Percentiles rank a stretch among this genome's conserved stretches.
These are phyloP conservation scores for Chelonoidis abingdonii DNA, from an alignment of 2,113 vertebrate species.

Conservation along the genomic window DNA sequence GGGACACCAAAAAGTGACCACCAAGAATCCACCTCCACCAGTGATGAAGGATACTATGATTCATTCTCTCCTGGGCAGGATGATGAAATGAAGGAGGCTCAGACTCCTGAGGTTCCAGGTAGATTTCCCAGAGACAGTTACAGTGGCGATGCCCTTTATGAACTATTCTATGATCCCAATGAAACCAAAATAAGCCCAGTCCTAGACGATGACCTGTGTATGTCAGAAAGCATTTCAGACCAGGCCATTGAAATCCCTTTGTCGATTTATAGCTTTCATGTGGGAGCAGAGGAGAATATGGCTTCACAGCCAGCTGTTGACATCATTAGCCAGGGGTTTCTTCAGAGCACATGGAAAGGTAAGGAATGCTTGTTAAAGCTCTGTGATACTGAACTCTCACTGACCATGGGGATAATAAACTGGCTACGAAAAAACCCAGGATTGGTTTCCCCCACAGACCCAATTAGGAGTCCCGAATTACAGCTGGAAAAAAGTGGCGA, in stretches of 20 bases:
- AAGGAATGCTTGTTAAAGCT: slow-evolving; percentile 90
- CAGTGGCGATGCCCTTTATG: slow-evolving; percentile 89
- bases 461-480: slow-evolving; percentile 36
- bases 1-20: slow-evolving; percentile 86
- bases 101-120: slow-evolving; percentile 64
- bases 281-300: slow-evolving; percentile 88
- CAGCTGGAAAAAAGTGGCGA: slow-evolving; percentile 32
- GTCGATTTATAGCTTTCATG: slow-evolving; percentile 89
- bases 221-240: slow-evolving; percentile 81
- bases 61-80: slow-evolving; percentile 85
- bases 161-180: slow-evolving; percentile 85
- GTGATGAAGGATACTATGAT: slow-evolving; percentile 91
- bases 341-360: slow-evolving; percentile 88
- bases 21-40: slow-evolving; percentile 85
- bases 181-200: slow-evolving; percentile 75
- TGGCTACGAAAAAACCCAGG: slow-evolving; percentile 81
- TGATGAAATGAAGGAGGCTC: slow-evolving; percentile 78
- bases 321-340: slow-evolving; percentile 82
- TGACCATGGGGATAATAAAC: slow-evolving; percentile 89
- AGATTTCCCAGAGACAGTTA: slow-evolving; percentile 86
- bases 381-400: slow-evolving; percentile 87
- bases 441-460: slow-evolving; percentile 39
- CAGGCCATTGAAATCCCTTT: slow-evolving; percentile 81
- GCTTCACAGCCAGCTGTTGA: slow-evolving; percentile 80
- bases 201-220: slow-evolving; percentile 80